Base-by-base conservation (phyloP, 2,888 invertebrate genomes). In the Cheilosia impressa region DNA sequence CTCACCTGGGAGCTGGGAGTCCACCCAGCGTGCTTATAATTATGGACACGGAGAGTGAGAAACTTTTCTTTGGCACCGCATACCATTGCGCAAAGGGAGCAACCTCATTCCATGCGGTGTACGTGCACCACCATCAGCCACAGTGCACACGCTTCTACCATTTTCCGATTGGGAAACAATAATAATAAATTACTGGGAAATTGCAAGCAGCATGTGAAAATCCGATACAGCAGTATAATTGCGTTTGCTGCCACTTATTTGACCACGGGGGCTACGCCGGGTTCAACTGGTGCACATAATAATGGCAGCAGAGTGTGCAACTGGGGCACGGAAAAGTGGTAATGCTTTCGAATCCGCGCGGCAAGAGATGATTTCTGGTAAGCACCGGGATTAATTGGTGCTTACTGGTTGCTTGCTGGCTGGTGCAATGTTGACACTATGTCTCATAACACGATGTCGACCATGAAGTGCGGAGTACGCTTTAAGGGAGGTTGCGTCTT, bases 171-270 rank as follows among this genome's bases (percentile, higher is more conserved):
- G 77, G 45, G 60, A 78, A 66, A 68, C 58, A 57, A 78, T 63
- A 69, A 69, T 55, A 78, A 78, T 78, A 78, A 78, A 78, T 78
- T 63, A 47, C 77, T 62, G 69, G 47, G 62, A 78, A 78, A 78
- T 69, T 69, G 63, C 77, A 71, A 50, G 69, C 77, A 62, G 69
- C 77, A 47, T 63, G 63, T 69, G 62, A 78, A 69, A 78, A 78
- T 69, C 62, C 69, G 63, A 69, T 63, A 57, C 31, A 50, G 41
- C 45, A 55, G 69, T 69, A 69, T 78, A 63, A 78, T 78, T 71
- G 63, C 69, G 69, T 62, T 78, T 31, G 53, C 22, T 53, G 53
- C 45, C 63, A 62, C 62, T 73, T 73, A 62, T 53, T 73, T 62
- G 62, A 60, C 72, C 60, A 45, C 58, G 34, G 47, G 57, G 41